phyloP scores from a whole-genome alignment of 2,888 invertebrate species.

The Thyatira batis region DNA sequence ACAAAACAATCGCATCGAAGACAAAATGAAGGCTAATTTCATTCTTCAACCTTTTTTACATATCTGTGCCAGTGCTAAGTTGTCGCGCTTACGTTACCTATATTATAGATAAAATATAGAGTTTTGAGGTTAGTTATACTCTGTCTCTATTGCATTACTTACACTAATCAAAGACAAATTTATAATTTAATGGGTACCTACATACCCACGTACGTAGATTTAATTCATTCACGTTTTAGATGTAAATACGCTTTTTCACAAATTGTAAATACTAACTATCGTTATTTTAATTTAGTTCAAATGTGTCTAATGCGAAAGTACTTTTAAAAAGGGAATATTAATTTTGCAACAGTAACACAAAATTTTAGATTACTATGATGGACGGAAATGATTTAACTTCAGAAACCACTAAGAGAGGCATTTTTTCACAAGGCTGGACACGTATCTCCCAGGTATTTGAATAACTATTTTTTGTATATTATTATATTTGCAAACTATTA shows the following conservation, averaged over 20 bases:
- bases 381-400: conserved; percentile 87
- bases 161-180: too few species aligned
- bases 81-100: too few species aligned
- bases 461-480: background rate
- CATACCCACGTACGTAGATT: too few species aligned
- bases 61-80: too few species aligned
- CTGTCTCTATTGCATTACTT: too few species aligned
- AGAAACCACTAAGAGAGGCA: conserved; percentile 82
- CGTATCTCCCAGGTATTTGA: conserved; percentile 85
- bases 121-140: too few species aligned
- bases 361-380: conserved; percentile 74
- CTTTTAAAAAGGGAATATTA: conserved; percentile 33
- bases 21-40: too few species aligned
- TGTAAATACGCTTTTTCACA: conserved; percentile 15
- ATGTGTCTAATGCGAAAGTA: conserved; percentile 42
- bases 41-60: too few species aligned
- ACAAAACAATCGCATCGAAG: too few species aligned
- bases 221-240: conserved; percentile 17
- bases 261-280: conserved; percentile 18
- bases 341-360: conserved; percentile 19
- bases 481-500: background rate
- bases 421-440: conserved; percentile 85
- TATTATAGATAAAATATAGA: too few species aligned
- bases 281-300: background rate
- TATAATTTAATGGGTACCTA: too few species aligned